Conservation (phyloP, 2,113 vertebrate genomes). For the Leiothrix lutea region DNA sequence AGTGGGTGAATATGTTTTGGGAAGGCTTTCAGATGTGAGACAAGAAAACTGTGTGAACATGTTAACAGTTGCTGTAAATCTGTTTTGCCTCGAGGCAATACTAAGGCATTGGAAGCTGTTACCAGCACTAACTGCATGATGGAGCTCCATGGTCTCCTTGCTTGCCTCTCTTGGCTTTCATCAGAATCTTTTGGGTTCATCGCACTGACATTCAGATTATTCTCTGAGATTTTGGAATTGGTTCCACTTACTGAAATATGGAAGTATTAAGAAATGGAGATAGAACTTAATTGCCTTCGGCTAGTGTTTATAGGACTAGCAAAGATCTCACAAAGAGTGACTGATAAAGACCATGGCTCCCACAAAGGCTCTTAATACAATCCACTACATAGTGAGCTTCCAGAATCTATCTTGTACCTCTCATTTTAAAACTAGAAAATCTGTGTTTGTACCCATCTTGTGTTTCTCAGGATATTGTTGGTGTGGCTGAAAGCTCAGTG, state of each 20-base stretch:
- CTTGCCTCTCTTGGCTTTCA: background rate
- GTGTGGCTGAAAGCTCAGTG: background rate
- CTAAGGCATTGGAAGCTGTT: background rate
- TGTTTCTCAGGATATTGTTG: background rate
- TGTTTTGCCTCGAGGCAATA: background rate
- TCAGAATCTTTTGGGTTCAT: background rate
- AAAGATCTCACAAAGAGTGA: background rate
- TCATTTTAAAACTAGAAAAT: background rate
- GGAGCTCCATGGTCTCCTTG: background rate
- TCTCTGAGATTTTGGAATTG: background rate
- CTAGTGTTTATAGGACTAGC: background rate
- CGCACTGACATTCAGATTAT: background rate
- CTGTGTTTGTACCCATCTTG: background rate
- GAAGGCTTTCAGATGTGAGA: background rate
- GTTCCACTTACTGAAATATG: background rate
- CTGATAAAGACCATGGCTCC: background rate
- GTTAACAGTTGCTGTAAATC: background rate
- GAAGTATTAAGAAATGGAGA: background rate
- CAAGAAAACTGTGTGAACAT: background rate
- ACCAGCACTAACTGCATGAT: background rate
- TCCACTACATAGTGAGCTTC: background rate
- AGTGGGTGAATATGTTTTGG: background rate
- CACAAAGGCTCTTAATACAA: background rate
- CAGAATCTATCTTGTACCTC: background rate
- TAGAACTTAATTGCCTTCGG: background rate